Evolutionary conservation across 2,888 invertebrate species (phyloP), one percentile per base, ranked within the genome.

Genomic region (Cyclophora albipunctata): DNA sequence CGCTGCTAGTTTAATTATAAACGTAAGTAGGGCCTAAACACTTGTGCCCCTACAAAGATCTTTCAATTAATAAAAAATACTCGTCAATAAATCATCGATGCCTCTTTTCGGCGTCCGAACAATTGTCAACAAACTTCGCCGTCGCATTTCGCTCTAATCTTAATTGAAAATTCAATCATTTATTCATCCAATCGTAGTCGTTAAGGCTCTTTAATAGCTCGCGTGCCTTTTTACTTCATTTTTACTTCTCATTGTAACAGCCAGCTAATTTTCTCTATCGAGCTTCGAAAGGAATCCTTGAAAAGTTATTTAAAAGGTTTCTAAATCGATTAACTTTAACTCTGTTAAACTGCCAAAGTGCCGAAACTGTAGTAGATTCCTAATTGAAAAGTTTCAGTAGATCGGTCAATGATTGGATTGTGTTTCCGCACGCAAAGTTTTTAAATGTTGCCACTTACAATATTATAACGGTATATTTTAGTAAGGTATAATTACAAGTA

Each of bases 121-220:
- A 68, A 81, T 81, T 76, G 79, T 80, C 80, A 80, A 78, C 78
- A 77, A 80, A 81, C 71, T 82, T 81, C 63, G 61, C 56, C 66
- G 64, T 63, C 66, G 64, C 69, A 62, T 70, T 73, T 69, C 68
- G 61, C 69, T 75, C 69, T 79, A 81, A 84, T 83, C 81, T 84
- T 83, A 83, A 84, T 84, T 84, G 80, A 82, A 83, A 85, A 86
- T 84, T 84, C 82, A 84, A 85, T 86, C 78, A 85, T 84, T 84
- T 84, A 84, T 86, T 85, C 81, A 85, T 81, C 78, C 77, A 75
- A 81, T 78, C 77, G 73, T 66, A 74, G 72, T 83, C 81, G 80
- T 84, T 83, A 84, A 71, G 70, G 74, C 68, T 75, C 71, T 75
- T 75, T 79, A 83, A 84, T 81, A 76, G 81, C 64, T 75, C 57